phyloP scores from a whole-genome alignment of 2,113 vertebrate species.

The Mirza zaza region DNA sequence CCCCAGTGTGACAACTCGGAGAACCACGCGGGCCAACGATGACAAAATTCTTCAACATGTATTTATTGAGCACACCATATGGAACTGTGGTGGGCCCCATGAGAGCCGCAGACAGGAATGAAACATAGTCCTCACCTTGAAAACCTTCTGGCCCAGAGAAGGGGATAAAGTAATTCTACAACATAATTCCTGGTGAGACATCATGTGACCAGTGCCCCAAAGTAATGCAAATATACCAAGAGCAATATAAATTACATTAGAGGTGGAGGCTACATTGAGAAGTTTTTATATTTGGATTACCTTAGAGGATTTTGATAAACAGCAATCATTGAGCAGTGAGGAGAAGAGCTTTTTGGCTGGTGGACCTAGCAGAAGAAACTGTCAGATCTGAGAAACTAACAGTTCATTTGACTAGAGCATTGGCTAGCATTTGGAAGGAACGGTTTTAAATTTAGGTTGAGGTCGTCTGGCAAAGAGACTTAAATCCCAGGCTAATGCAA shows the following conservation, averaged over 20 bases:
- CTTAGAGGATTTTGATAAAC: constrained; percentile 9
- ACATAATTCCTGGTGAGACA: neutral
- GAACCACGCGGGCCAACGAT: neutral
- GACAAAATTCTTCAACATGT: neutral
- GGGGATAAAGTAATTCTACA: neutral
- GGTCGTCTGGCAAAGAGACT: neutral
- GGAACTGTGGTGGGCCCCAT: neutral
- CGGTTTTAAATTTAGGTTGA: neutral
- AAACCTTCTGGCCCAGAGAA: neutral
- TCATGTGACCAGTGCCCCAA: neutral
- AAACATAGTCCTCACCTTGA: neutral
- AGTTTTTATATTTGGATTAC: neutral
- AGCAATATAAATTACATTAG: neutral
- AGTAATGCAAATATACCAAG: neutral
- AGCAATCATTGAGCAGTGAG: neutral
- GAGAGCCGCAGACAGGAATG: neutral
- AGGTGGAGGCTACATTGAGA: neutral
- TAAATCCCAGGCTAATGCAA: neutral
- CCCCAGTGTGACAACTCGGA: neutral
- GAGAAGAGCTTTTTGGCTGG: neutral
- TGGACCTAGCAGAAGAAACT: constrained; percentile 3
- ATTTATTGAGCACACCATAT: neutral
- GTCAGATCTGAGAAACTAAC: neutral
- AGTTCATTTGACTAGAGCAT: neutral
- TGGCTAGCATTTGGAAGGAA: neutral